Base-by-base conservation (phyloP, 2,113 vertebrate genomes). In the Macrotus californicus region DNA sequence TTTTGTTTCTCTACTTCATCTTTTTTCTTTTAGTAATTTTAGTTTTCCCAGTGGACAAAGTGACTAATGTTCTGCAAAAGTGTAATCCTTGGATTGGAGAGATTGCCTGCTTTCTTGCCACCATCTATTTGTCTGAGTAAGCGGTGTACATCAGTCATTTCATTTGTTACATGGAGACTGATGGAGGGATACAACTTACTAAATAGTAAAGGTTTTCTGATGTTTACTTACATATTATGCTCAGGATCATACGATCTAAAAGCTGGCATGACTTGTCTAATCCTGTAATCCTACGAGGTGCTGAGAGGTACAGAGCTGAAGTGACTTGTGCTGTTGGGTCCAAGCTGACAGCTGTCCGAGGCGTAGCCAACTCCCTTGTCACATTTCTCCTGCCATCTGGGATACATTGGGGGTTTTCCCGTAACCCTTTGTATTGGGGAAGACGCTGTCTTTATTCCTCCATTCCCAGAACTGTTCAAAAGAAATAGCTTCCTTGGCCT, bases 21-120 rank as follows among this genome's bases (percentile, higher is more conserved):
- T 39, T 95, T 95, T 87, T 90, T 66, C 16, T 90, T 73, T 67
- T 77, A 52, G 16, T 64, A 50, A 67, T 75, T 67, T 96, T 64
- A 75, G 7, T 77, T 91, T 10, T 79, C 15, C 26, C 9, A 24
- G 29, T 31, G 19, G 95, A 61, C 3, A 79, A 12, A 94, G 50
- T 39, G 43, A 50, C 82, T 48, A 67, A 10, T 81, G 21, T 92
- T 91, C 24, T 87, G 82, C 36, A 50, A 64, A 52, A 54, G 22
- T 85, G 3, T 90, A 36, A 83, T 34, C 1, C 3, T 22, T 69
- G 34, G 13, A 12, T 79, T 61, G n/a, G 36, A 87, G 43, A 73
- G 11, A 12, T 39, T 41, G 5, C 77, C 29, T 75, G 14, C 54
- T 82, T 64, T 87, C 48, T 56, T 26, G 11, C 9, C 31, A 26